Base-by-base conservation (phyloP, 2,888 invertebrate genomes). In the Oscheius sp. region DNA sequence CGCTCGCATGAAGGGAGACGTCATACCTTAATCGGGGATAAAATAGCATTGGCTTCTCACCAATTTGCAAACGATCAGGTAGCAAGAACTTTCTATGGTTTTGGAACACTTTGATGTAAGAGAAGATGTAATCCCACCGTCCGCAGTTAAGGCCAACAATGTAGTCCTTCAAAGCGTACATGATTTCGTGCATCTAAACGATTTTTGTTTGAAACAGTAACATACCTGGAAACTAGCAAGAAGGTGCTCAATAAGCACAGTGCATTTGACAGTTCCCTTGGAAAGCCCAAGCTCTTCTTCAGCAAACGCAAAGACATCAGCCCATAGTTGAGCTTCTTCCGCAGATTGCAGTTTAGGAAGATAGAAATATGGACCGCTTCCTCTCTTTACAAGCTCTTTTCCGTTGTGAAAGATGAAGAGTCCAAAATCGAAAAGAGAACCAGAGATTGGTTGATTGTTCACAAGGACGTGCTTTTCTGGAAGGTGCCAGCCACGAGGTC, bases 401-500 rank as follows among this genome's bases (percentile, higher is more conserved):
- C 89, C 91, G 85, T 90, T 90, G 83, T 91, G 91, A 83, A 88
- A 91, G 88, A 91, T 90, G 49, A 91, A 87, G 9, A 91, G 86
- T 0, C 90, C 90, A 87, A 91, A 91, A 86, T 92, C 92, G 68
- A 91, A 89, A n/a, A 92, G 80, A 0, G 91, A 89, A 1, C 91
- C 91, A 28, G 90, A 89, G 1, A 90, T 84, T 17, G 83, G 82
- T 56, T 84, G 73, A 20, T 82, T 81, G 71, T 85, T 80, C 63
- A 87, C 81, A 67, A 83, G 66, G 24, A 87, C 81, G 71, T 87
- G 86, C 69, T 86, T 83, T 84, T 92, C 91, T 57, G 90, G 89
- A 89, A 92, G 91, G 86, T 92, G 91, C 91, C 91, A 92, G 47
- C 91, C 91, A 79, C 91, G 88, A 0, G 92, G 91, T 68, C 92